phyloP scores from a whole-genome alignment of 2,797 vertebrate genomes.

The Macrochelys suwanniensis region DNA sequence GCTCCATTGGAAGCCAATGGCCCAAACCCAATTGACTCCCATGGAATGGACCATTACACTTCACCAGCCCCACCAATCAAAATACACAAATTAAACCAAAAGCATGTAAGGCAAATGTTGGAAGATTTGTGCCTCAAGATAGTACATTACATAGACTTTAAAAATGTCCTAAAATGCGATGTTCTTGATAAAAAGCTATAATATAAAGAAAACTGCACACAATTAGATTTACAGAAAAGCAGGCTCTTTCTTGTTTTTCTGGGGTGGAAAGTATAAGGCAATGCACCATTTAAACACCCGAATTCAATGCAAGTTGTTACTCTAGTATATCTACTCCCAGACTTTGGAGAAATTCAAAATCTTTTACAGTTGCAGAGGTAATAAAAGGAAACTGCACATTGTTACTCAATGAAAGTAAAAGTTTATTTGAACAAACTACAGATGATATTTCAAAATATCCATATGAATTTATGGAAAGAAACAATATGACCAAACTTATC shows the following conservation, averaged over 20 bases:
- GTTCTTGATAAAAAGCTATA: background rate
- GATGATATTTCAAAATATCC: too few relatives aligned
- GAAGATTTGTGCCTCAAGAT: background rate
- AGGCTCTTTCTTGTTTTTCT: background rate
- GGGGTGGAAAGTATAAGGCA: background rate
- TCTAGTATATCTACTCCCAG: background rate
- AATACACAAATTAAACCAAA: too few relatives aligned
- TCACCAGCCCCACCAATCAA: too few relatives aligned
- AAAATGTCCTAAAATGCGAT: background rate
- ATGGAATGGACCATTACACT: too few relatives aligned
- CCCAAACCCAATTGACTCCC: too few relatives aligned
- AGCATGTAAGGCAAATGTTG: background rate
- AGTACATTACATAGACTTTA: background rate
- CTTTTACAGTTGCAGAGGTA: too few relatives aligned
- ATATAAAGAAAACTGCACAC: background rate
- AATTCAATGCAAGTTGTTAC: background rate
- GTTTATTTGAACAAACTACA: too few relatives aligned
- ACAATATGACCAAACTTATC: background rate
- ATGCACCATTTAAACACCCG: background rate
- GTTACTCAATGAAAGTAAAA: too few relatives aligned
- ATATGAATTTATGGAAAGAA: too few relatives aligned
- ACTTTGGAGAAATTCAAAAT: too few relatives aligned
- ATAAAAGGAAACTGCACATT: too few relatives aligned
- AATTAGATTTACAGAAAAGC: too few relatives aligned
- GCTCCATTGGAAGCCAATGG: background rate